Evolutionary conservation across 2,797 vertebrate species (phyloP).

Genomic region (Chelon labrosus): DNA sequence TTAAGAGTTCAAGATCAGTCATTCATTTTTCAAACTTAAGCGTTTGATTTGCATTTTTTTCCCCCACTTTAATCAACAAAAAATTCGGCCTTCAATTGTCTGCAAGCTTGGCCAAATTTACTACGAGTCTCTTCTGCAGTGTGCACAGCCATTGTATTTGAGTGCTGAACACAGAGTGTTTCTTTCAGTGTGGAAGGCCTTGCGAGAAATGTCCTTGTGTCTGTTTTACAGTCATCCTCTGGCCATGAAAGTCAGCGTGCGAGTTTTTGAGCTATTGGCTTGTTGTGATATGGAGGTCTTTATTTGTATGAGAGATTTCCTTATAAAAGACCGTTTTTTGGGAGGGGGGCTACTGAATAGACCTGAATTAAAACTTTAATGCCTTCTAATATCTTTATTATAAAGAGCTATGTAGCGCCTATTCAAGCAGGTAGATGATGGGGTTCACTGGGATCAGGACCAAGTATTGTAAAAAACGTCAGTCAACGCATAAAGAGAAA

Average conservation of each 20-base stretch:
- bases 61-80: background rate
- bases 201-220: constrained; percentile 41
- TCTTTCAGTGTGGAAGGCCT: constrained; percentile 7
- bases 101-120: background rate
- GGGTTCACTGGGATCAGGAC: too few relatives aligned
- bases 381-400: background rate
- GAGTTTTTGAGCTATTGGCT: constrained; percentile 26
- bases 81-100: constrained; percentile 21
- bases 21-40: background rate
- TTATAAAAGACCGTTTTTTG: background rate
- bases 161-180: background rate
- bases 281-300: constrained; percentile 29
- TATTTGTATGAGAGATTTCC: constrained; percentile 26
- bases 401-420: background rate
- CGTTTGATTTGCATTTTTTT: background rate
- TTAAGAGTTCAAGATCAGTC: background rate
- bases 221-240: constrained; percentile 29
- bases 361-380: constrained; percentile 2
- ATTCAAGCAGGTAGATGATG: background rate
- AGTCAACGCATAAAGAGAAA: background rate
- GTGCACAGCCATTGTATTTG: constrained; percentile 1
- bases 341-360: background rate
- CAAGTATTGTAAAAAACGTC: background rate
- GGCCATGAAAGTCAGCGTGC: constrained; percentile 37
- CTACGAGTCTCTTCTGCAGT: background rate